phyloP scores from a whole-genome alignment of 1,140 invertebrate species.

The Calliopsis andreniformis region DNA sequence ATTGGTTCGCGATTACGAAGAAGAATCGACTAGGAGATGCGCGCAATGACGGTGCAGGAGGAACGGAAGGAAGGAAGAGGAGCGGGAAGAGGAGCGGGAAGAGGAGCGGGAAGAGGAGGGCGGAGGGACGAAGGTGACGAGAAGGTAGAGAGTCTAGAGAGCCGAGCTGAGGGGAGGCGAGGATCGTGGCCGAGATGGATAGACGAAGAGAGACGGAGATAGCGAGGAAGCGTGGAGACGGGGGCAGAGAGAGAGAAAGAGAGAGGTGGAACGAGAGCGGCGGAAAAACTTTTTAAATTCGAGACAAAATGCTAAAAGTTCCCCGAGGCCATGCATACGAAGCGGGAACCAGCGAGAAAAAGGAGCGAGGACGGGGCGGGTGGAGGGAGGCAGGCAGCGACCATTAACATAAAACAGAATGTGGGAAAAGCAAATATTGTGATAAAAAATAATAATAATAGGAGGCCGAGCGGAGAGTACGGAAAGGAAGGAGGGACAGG shows the following conservation, averaged over 20 bases:
- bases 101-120: background rate
- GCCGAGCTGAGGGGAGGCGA: slow-evolving; percentile 1
- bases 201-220: too few species aligned
- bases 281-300: slow-evolving; percentile 75
- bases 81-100: slow-evolving; percentile 28
- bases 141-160: background rate
- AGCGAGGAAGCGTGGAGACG: slow-evolving; percentile 31
- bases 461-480: slow-evolving; percentile 59
- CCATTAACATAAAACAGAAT: slow-evolving; percentile 81
- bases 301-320: slow-evolving; percentile 79
- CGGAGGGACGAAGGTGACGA: background rate
- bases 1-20: slow-evolving; percentile 26
- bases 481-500: slow-evolving; percentile 19
- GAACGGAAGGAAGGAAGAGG: background rate
- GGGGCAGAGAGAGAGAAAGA: slow-evolving; percentile 3
- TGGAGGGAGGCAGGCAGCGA: slow-evolving; percentile 53
- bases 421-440: slow-evolving; percentile 80
- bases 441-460: slow-evolving; percentile 80
- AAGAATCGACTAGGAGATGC: slow-evolving; percentile 33
- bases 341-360: slow-evolving; percentile 63
- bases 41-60: background rate
- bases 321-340: slow-evolving; percentile 76
- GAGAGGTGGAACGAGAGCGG: slow-evolving; percentile 48
- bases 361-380: slow-evolving; percentile 53
- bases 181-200: background rate